These are phyloP conservation scores for Psilopsiagon aurifrons DNA, from an alignment of 2,113 vertebrate species.

Conservation along the genomic window DNA sequence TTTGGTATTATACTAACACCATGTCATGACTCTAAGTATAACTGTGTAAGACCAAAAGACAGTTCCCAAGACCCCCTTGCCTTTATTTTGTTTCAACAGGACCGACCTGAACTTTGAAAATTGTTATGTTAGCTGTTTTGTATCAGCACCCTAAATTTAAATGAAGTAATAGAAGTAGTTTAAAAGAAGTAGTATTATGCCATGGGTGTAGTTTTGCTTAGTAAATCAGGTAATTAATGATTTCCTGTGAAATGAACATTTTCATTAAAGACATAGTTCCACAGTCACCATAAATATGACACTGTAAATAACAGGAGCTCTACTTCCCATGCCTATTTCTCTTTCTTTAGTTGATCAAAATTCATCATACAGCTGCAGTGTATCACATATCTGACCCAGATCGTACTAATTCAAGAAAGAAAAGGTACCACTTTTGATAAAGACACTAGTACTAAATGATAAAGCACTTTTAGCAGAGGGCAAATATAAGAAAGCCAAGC, in stretches of 20 bases:
- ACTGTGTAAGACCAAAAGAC: not conserved
- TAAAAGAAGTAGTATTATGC: not conserved
- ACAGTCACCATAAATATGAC: not conserved
- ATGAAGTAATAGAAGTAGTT: not conserved
- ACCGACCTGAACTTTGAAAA: not conserved
- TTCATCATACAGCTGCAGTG: not conserved
- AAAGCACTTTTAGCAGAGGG: not conserved
- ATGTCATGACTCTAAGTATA: rapidly evolving
- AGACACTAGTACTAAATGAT: not conserved
- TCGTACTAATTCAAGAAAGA: not conserved
- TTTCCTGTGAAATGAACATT: not conserved
- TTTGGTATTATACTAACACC: not conserved
- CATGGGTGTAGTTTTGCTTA: not conserved
- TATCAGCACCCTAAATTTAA: not conserved
- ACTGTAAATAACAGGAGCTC: not conserved
- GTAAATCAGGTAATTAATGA: not conserved
- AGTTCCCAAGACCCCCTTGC: not conserved
- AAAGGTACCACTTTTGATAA: not conserved
- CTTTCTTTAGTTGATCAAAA: not conserved
- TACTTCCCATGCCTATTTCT: not conserved
- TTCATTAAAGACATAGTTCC: not conserved
- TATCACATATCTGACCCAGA: not conserved
- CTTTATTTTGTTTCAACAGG: not conserved
- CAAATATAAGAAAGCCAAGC: not conserved
- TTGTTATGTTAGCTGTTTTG: not conserved